Conservation (phyloP, 2,888 invertebrate species). For the Apeira syringaria region DNA sequence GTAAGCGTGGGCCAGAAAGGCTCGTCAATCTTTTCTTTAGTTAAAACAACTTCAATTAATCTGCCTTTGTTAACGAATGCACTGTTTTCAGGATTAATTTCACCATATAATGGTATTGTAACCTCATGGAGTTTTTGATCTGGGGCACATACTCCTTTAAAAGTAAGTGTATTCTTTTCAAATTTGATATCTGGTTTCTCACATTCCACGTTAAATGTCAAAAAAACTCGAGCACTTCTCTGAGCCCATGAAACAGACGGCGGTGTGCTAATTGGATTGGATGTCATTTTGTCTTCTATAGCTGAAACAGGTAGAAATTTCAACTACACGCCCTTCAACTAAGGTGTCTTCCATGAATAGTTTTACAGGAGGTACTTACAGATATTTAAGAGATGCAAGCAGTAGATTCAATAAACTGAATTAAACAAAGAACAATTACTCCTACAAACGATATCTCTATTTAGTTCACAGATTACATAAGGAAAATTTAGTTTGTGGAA, state of each 20-base stretch:
- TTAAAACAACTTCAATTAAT: conserved; percentile 87
- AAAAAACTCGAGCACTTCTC: conserved; percentile 88
- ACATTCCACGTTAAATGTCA: conserved; percentile 95
- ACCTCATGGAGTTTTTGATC: conserved; percentile 93
- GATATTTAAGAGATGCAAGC: no score
- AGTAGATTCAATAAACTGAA: no score
- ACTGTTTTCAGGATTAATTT: conserved; percentile 92
- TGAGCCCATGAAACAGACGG: conserved; percentile 98
- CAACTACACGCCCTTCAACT: no score
- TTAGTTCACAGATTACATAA: no score
- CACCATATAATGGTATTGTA: conserved; percentile 91
- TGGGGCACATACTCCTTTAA: conserved; percentile 93
- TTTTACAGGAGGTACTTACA: no score
- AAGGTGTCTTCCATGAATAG: no score
- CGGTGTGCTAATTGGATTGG: conserved; percentile 45
- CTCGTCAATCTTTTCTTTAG: conserved; percentile 86
- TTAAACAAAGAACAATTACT: no score
- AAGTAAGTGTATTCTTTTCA: conserved; percentile 86
- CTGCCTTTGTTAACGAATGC: conserved; percentile 87
- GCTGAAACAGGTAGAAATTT: conserved; percentile 24
- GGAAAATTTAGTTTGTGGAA: no score
- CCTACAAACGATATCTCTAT: no score
- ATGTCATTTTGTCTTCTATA: conserved; percentile 44
- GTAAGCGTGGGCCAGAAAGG: conserved; percentile 95
- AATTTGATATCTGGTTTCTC: conserved; percentile 90